phyloP scores from a whole-genome alignment of 2,888 invertebrate genomes.

The Nymphalis urticae region DNA sequence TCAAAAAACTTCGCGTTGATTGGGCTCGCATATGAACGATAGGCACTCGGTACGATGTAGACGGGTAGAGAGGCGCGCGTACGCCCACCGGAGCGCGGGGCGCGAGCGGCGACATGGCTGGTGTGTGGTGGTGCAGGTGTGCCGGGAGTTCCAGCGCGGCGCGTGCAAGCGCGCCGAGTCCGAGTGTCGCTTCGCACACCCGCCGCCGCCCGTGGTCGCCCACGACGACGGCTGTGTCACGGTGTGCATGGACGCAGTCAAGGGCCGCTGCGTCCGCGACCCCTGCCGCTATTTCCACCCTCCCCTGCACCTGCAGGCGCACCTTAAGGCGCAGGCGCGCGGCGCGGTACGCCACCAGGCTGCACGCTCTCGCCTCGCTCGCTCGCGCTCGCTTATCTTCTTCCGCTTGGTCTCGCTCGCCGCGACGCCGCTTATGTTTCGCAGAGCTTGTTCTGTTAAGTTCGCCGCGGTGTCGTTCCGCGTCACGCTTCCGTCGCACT shows the following conservation, averaged over 20 bases:
- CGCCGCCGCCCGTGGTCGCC: constrained; percentile 97
- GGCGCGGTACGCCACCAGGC: constrained; percentile 91
- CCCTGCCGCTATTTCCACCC: constrained; percentile 99
- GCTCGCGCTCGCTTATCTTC: constrained; percentile 77
- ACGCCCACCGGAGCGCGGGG: constrained; percentile 34
- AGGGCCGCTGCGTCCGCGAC: constrained; percentile 99
- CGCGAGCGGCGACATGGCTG: constrained; percentile 63
- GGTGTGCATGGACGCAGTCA: constrained; percentile 99
- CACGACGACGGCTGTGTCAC: constrained; percentile 99
- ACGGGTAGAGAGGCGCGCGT: constrained; percentile 37
- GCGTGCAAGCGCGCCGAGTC: constrained; percentile 98
- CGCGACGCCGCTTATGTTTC: constrained; percentile 78
- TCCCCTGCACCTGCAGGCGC: constrained; percentile 99
- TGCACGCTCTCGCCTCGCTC: constrained; percentile 75
- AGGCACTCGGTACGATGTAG: constrained; percentile 25
- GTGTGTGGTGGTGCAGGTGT: constrained; percentile 88
- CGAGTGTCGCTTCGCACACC: constrained; percentile 99
- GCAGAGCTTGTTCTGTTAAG: constrained; percentile 77
- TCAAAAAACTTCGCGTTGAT: background rate
- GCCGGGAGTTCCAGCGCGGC: constrained; percentile 99
- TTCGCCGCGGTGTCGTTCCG: constrained; percentile 69
- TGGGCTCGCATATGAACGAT: constrained; percentile 4
- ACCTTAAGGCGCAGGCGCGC: constrained; percentile 99
- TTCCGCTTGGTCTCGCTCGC: constrained; percentile 77
- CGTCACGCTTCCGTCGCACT: constrained; percentile 82